Evolutionary conservation across 2,113 vertebrate genomes (phyloP), one percentile per base, ranked within the genome.

Genomic region (Gnathonemus longibarbis): DNA sequence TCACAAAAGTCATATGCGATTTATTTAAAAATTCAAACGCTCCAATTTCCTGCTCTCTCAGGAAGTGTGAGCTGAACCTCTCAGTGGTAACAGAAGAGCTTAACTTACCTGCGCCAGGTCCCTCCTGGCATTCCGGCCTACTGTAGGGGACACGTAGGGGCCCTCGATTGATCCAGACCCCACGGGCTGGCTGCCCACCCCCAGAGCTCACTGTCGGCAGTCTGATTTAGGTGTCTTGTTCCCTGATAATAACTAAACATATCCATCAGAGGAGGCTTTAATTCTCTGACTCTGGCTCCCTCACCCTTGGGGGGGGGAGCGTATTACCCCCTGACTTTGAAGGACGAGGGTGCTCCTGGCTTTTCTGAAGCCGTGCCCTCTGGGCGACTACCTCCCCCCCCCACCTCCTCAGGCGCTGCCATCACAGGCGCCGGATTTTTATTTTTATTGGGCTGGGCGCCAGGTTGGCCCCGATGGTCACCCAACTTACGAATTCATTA

Each of bases 351-450:
- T 77, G 70, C 35, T 39, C 13, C 70, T 39, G 15, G 31, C 13
- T 77, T 77, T 77, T 66, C 24, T 66, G 58, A 66, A 66, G 70
- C 66, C 10, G 70, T 35, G 5, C 35, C 35, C 70, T 77, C 31
- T 77, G 70, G 11, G 11, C 5, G 1, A 39, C 31, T 31, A 13
- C 27, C 27, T 0, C 11, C 31, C 4, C 31, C 9, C 3, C 21
- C 88, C 58, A 39, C 77, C 58, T 89, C 91, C 45, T 92, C 89
- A 91, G 88, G 86, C 52, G 5, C 45, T 70, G 52, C 48, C 89
- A 91, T 77, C 86, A 87, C 84, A 89, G 21, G 52, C 35, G 48
- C 87, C 90, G 84, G 50, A 89, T 13, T 53, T 83, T 89, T 74
- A 84, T 52, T 42, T 42, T 42, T 49, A 21, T 39, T 89, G 35